phyloP scores from a whole-genome alignment of 2,888 invertebrate genomes.

The Leptinotarsa peninsularis region DNA sequence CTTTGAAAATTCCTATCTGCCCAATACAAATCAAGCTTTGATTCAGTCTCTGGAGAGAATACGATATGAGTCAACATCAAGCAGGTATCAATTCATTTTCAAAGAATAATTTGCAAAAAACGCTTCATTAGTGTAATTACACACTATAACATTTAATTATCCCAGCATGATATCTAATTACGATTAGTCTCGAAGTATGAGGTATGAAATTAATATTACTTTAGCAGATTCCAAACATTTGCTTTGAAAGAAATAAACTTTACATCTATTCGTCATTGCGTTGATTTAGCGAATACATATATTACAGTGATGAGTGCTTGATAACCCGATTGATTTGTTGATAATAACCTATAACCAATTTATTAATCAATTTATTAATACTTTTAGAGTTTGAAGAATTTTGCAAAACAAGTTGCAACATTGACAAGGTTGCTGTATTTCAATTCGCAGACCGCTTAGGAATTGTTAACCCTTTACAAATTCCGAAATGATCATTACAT shows the following conservation, averaged over 20 bases:
- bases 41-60: background rate
- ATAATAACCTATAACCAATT: no score
- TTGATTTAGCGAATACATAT: background rate
- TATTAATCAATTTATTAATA: no score
- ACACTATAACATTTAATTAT: conserved; percentile 2
- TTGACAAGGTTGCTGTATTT: no score
- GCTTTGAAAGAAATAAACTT: background rate
- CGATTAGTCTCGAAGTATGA: background rate
- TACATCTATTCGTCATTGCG: background rate
- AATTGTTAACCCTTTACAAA: no score
- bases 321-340: no score
- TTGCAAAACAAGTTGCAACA: no score
- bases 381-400: no score
- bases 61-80: background rate
- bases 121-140: conserved; percentile 6
- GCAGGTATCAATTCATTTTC: background rate
- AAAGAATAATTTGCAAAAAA: background rate
- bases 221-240: background rate
- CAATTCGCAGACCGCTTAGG: no score
- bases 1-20: no score
- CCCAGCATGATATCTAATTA: conserved; percentile 7
- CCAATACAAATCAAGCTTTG: background rate
- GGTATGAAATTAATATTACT: background rate
- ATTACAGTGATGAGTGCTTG: no score
- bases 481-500: no score